phyloP scores from a whole-genome alignment of 2,113 vertebrate genomes.

The Marcusenius ussheri region DNA sequence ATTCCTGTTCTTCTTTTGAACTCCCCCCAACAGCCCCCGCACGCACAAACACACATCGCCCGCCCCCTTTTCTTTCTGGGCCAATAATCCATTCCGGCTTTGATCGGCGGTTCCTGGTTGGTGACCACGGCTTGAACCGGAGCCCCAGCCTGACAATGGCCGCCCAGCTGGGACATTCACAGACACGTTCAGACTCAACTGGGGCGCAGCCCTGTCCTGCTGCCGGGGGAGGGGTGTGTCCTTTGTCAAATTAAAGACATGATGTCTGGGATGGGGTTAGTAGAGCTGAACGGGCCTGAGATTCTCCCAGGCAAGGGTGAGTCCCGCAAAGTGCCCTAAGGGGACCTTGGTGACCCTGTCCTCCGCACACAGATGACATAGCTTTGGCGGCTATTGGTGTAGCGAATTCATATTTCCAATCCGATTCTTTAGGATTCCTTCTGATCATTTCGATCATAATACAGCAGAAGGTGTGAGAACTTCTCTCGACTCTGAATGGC shows the following conservation, averaged over 20 bases:
- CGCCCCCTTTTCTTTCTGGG: conserved; percentile 5
- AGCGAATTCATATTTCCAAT: neutral
- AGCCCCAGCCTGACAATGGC: neutral
- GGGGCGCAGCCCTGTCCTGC: neutral
- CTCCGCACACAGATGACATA: neutral
- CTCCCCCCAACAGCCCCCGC: conserved; percentile 16
- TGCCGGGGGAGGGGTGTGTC: neutral
- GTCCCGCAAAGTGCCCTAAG: neutral
- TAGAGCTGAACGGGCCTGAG: conserved; percentile 19
- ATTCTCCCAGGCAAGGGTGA: neutral
- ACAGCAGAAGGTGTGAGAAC: neutral
- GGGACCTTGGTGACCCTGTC: neutral
- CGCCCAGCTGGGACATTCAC: conserved; percentile 19
- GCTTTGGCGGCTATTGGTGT: neutral
- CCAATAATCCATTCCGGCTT: conserved; percentile 45
- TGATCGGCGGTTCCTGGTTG: conserved; percentile 43
- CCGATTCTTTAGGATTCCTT: neutral
- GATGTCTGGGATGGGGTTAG: conserved; percentile 19
- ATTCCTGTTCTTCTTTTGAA: conserved; percentile 42
- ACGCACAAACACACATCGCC: conserved; percentile 8
- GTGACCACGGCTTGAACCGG: conserved; percentile 6
- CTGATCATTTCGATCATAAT: neutral
- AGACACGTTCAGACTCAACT: conserved; percentile 2
- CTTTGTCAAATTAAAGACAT: conserved; percentile 21
- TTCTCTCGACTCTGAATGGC: neutral